phyloP scores from a whole-genome alignment of 2,797 vertebrate species.

The Tragelaphus oryx region DNA sequence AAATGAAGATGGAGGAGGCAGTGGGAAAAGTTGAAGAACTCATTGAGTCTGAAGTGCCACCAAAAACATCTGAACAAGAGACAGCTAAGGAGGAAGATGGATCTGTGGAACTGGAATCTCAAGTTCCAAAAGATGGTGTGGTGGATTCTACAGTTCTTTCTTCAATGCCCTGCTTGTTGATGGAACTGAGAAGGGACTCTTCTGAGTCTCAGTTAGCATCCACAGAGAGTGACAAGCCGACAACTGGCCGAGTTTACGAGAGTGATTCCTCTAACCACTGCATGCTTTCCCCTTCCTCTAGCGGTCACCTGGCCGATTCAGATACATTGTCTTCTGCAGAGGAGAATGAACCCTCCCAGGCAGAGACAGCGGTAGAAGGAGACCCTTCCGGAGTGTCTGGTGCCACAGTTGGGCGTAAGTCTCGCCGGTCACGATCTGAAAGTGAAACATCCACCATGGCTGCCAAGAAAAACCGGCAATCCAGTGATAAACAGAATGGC shows the following conservation, averaged over 20 bases:
- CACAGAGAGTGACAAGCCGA: conserved; percentile 90
- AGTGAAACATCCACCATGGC: conserved; percentile 95
- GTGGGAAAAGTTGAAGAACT: conserved; percentile 91
- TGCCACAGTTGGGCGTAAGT: conserved; percentile 87
- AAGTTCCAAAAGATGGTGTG: conserved; percentile 83
- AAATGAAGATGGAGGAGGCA: conserved; percentile 98
- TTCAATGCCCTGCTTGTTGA: conserved; percentile 94
- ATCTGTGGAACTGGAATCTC: conserved; percentile 86
- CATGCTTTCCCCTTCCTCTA: conserved; percentile 98
- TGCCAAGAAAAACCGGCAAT: conserved; percentile 97
- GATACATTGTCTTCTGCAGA: conserved; percentile 96
- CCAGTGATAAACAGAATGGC: conserved; percentile 93
- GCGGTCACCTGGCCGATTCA: conserved; percentile 96
- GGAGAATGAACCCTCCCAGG: conserved; percentile 83
- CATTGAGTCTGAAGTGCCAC: conserved; percentile 86
- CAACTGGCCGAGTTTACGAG: conserved; percentile 86
- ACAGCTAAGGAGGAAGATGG: conserved; percentile 84
- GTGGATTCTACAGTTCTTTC: conserved; percentile 88
- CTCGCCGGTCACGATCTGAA: conserved; percentile 93
- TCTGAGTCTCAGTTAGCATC: conserved; percentile 92
- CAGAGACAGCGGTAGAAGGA: conserved; percentile 80
- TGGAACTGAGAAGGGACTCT: conserved; percentile 93
- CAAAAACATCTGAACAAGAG: conserved; percentile 85
- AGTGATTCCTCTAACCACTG: conserved; percentile 98
- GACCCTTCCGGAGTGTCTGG: conserved; percentile 80